Conservation (phyloP, 2,113 vertebrate genomes). For the Sorex araneus region DNA sequence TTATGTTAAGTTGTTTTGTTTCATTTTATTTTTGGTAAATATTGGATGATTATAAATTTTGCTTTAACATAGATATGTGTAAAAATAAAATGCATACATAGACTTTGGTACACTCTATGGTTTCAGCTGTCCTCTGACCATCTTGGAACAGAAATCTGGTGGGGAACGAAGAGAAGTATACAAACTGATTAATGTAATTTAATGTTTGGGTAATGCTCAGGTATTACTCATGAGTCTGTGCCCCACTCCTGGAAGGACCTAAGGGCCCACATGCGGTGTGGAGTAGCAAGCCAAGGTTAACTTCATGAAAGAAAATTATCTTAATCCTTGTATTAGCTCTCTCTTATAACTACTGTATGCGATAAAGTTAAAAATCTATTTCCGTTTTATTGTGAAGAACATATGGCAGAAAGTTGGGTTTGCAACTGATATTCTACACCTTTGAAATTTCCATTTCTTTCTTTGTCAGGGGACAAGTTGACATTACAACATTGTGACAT, state of each 20-base stretch:
- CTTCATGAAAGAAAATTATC: too few species aligned
- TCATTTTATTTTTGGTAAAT: not conserved
- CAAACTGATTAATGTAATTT: not conserved
- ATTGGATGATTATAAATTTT: not conserved
- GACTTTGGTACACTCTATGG: not conserved
- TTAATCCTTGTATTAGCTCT: too few species aligned
- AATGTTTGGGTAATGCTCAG: not conserved
- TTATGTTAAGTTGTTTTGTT: not conserved
- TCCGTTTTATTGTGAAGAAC: not conserved
- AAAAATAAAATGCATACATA: not conserved
- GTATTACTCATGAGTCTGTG: too few species aligned
- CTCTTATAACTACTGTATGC: not conserved
- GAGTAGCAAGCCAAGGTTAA: too few species aligned
- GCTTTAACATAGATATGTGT: not conserved
- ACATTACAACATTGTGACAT: not conserved
- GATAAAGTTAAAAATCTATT: not conserved
- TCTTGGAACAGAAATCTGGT: not conserved
- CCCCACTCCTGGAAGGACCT: too few species aligned
- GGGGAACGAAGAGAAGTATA: not conserved
- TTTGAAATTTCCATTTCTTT: not conserved
- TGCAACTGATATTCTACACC: not conserved
- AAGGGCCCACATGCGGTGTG: too few species aligned
- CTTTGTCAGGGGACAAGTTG: not conserved
- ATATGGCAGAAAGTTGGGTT: not conserved
- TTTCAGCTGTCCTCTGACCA: not conserved